Conservation (phyloP, 2,888 invertebrate genomes). For the Cerastis leucographa region DNA sequence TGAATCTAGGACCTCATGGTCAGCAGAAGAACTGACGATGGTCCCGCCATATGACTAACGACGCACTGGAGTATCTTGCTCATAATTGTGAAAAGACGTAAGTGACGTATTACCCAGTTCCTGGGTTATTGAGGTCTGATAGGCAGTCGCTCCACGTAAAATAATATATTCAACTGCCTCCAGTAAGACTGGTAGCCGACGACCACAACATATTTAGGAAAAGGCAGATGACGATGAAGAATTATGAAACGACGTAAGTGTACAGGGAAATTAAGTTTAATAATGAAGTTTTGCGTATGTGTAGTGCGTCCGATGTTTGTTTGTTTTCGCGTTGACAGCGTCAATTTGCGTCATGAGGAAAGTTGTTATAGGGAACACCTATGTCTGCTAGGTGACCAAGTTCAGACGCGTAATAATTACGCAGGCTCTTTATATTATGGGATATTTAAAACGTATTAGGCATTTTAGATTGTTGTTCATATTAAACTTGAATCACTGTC, state of each 20-base stretch:
- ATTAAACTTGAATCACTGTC: no score
- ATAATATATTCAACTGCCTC: no score
- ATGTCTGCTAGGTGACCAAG: neutral
- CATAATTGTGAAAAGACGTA: no score
- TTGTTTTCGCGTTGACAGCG: slow-evolving; percentile 43
- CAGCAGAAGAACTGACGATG: no score
- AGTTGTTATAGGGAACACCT: neutral
- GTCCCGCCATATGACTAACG: no score
- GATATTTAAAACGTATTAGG: neutral
- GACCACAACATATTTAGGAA: neutral
- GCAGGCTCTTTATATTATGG: no score
- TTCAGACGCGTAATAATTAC: neutral
- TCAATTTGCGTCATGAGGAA: slow-evolving; percentile 56
- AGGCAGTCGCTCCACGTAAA: no score
- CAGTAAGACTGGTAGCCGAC: neutral
- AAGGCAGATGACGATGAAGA: neutral
- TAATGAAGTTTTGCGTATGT: slow-evolving; percentile 13
- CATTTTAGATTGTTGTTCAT: neutral
- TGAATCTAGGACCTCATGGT: no score
- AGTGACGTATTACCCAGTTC: no score
- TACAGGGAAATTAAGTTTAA: slow-evolving; percentile 37
- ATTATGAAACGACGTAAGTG: slow-evolving; percentile 6
- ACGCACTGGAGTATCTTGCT: no score
- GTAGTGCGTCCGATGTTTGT: slow-evolving; percentile 2
- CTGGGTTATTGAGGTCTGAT: no score